A percentile compares a stretch with the other conserved stretches of the same genome.
phyloP scores from a whole-genome alignment of 2,113 vertebrate species.

The Plectropomus leopardus region DNA sequence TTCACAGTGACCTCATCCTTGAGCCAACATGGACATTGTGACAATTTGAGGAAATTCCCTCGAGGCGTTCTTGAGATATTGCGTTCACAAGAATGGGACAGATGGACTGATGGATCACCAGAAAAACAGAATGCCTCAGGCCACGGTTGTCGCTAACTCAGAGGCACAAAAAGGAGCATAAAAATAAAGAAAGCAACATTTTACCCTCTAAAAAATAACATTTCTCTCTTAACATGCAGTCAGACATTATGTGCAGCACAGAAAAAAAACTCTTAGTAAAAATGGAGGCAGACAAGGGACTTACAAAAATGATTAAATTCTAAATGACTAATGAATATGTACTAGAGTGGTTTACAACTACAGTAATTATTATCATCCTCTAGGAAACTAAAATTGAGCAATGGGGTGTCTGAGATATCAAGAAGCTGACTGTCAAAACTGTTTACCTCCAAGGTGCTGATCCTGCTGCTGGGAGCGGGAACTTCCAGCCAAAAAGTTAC shows the following conservation, averaged over 20 bases:
- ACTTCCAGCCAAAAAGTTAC: not conserved
- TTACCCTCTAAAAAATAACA: not conserved
- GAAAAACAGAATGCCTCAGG: too few species aligned
- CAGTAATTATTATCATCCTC: not conserved
- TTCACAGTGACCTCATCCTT: too few species aligned
- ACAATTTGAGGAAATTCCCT: too few species aligned
- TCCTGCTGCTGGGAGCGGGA: not conserved
- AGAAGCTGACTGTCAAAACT: not conserved
- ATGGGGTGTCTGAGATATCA: not conserved
- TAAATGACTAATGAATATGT: not conserved
- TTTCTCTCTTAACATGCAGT: too few species aligned
- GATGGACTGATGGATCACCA: too few species aligned
- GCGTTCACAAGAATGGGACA: too few species aligned
- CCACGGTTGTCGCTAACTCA: too few species aligned
- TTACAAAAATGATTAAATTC: not conserved
- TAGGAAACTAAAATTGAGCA: not conserved
- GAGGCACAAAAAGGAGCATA: too few species aligned
- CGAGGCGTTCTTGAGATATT: too few species aligned
- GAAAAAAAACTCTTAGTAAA: not conserved
- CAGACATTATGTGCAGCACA: not conserved
- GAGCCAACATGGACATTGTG: too few species aligned
- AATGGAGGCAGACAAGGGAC: not conserved
- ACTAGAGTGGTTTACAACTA: not conserved
- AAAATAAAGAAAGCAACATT: too few species aligned
- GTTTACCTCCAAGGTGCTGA: slow-evolving; percentile 5